A percentile compares a stretch with the other conserved stretches of the same genome.
These are phyloP conservation scores for Pipistrellus kuhlii DNA, from an alignment of 2,797 vertebrate genomes.

Conservation along the genomic window DNA sequence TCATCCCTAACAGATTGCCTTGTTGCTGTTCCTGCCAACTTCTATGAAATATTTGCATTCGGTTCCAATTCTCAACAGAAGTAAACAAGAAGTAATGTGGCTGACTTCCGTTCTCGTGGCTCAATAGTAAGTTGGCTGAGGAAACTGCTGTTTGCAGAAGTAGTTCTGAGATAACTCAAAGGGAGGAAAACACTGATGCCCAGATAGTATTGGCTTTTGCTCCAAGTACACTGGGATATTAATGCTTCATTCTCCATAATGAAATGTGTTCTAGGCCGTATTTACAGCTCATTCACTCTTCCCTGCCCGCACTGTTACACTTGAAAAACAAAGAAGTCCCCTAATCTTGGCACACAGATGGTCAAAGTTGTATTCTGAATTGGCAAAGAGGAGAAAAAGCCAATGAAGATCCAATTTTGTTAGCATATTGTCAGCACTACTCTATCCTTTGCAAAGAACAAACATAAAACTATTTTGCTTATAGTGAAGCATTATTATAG, in stretches of 20 bases:
- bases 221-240: slow-evolving; percentile 61
- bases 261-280: slow-evolving; percentile 43
- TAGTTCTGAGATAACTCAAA: slow-evolving; percentile 62
- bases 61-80: slow-evolving; percentile 65
- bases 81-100: slow-evolving; percentile 76
- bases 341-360: not conserved
- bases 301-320: slow-evolving; percentile 16
- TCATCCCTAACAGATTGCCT: slow-evolving; percentile 69
- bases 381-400: slow-evolving; percentile 52
- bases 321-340: slow-evolving; percentile 48
- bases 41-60: slow-evolving; percentile 70
- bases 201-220: slow-evolving; percentile 61
- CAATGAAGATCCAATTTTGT: slow-evolving; percentile 1
- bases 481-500: not conserved
- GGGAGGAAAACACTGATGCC: slow-evolving; percentile 22
- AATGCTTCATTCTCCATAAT: slow-evolving; percentile 60
- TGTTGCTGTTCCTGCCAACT: slow-evolving; percentile 70
- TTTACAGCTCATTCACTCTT: slow-evolving; percentile 25
- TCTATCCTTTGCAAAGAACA: slow-evolving; percentile 46
- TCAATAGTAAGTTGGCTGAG: slow-evolving; percentile 67
- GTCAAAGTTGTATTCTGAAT: slow-evolving; percentile 45
- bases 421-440: slow-evolving; percentile 35
- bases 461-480: slow-evolving; percentile 51
- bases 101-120: slow-evolving; percentile 67
- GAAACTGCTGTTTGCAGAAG: slow-evolving; percentile 67